A percentile compares a stretch with the other conserved stretches of the same genome.
Conservation (phyloP, 2,113 vertebrate species). For the Gallinago media region DNA sequence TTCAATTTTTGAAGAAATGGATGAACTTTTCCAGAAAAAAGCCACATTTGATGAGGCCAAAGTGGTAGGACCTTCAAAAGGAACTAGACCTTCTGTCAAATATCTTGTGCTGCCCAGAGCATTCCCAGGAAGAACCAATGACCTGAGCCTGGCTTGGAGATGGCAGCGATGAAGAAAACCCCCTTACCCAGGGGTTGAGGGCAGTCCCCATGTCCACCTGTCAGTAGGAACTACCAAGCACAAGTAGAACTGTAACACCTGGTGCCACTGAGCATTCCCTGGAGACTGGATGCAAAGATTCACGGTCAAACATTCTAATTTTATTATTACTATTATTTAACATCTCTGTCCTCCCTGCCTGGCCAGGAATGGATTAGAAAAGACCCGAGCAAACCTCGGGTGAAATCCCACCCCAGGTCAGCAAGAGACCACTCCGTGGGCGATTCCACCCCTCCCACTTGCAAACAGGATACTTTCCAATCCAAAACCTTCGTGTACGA, state of each 20-base stretch:
- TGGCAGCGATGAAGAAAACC: accelerated
- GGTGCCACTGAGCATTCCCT: accelerated
- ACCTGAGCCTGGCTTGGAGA: not conserved
- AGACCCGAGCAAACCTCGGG: not conserved
- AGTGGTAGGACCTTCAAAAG: accelerated
- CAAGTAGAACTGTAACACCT: accelerated
- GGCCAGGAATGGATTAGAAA: not conserved
- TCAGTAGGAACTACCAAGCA: accelerated
- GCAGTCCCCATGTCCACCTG: accelerated
- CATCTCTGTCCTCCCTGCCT: not conserved
- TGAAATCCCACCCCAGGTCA: not conserved
- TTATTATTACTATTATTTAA: not conserved
- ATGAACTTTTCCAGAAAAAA: not conserved
- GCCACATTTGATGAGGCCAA: accelerated
- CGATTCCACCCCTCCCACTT: not conserved
- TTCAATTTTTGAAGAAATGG: accelerated
- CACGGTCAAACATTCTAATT: accelerated
- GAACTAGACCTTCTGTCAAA: accelerated
- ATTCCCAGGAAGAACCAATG: accelerated
- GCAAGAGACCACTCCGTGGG: accelerated
- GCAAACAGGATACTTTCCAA: not conserved
- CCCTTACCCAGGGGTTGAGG: accelerated
- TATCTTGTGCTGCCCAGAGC: accelerated
- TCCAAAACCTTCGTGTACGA: not conserved
- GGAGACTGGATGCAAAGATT: not conserved